Evolutionary conservation across 2,797 vertebrate species (phyloP).

Genomic region (Siniperca scherzeri): DNA sequence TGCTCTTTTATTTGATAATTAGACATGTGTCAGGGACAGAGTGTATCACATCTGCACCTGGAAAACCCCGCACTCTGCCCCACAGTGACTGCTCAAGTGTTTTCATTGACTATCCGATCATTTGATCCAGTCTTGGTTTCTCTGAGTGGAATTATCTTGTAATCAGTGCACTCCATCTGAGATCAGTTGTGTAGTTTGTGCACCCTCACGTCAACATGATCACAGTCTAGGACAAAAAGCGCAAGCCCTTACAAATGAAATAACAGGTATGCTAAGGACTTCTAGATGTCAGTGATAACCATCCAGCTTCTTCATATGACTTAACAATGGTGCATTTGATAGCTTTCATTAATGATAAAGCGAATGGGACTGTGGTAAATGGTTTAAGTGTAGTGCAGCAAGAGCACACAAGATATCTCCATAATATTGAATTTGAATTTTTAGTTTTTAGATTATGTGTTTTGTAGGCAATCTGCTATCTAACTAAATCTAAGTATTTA

Average conservation of each 20-base stretch:
- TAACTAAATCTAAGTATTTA: background rate
- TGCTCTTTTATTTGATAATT: background rate
- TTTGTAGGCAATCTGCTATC: background rate
- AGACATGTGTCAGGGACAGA: background rate
- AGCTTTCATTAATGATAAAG: background rate
- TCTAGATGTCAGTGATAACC: background rate
- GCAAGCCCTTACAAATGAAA: background rate
- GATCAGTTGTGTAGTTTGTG: background rate
- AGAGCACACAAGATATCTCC: too few species aligned
- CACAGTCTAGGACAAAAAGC: background rate
- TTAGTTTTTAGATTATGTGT: background rate
- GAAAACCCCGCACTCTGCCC: background rate
- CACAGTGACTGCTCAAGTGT: background rate
- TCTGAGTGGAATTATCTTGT: background rate
- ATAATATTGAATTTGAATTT: background rate
- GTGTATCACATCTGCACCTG: background rate
- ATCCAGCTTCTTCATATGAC: background rate
- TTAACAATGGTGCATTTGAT: constrained; percentile 1
- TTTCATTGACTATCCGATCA: background rate
- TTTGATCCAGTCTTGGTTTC: background rate
- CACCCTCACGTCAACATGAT: background rate
- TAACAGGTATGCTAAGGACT: background rate
- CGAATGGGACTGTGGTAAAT: background rate
- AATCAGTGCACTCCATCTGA: background rate
- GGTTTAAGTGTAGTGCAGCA: background rate